A percentile compares a stretch with the other conserved stretches of the same genome.
These are phyloP conservation scores for Iguana delicatissima DNA, from an alignment of 2,797 vertebrate genomes.

Conservation along the genomic window DNA sequence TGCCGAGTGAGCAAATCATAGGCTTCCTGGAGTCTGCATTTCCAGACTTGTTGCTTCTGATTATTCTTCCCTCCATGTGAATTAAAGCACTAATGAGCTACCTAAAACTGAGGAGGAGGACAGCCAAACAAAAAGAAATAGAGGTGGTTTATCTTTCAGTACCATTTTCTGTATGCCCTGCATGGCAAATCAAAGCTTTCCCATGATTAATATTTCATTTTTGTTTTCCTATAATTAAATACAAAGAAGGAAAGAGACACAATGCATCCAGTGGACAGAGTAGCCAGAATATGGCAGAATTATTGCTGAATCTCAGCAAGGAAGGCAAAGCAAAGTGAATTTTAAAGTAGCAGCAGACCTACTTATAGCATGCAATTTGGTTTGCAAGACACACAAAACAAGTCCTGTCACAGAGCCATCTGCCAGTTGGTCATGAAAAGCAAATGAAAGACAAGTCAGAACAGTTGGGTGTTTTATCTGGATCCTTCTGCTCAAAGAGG, in stretches of 20 bases:
- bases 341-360: constrained; percentile 43
- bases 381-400: constrained; percentile 46
- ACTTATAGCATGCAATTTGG: constrained; percentile 56
- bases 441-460: not conserved
- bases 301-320: constrained; percentile 26
- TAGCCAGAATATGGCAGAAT: constrained; percentile 32
- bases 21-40: constrained; percentile 23
- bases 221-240: constrained; percentile 52
- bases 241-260: constrained; percentile 50
- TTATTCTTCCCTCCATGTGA: constrained; percentile 64
- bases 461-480: not conserved
- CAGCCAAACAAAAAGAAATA: constrained; percentile 50
- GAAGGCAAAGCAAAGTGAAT: constrained; percentile 41
- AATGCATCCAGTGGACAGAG: constrained; percentile 49
- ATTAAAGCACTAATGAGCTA: constrained; percentile 71
- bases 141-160: constrained; percentile 37
- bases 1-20: constrained; percentile 56
- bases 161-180: constrained; percentile 31
- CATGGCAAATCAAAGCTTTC: constrained; percentile 65
- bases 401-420: not conserved
- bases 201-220: constrained; percentile 73
- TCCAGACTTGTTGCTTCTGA: constrained; percentile 59
- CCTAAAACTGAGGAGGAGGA: constrained; percentile 42
- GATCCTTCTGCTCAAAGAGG: not conserved
- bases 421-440: not conserved